phyloP scores from a whole-genome alignment of 2,797 vertebrate genomes.

The Serranus cabrilla region DNA sequence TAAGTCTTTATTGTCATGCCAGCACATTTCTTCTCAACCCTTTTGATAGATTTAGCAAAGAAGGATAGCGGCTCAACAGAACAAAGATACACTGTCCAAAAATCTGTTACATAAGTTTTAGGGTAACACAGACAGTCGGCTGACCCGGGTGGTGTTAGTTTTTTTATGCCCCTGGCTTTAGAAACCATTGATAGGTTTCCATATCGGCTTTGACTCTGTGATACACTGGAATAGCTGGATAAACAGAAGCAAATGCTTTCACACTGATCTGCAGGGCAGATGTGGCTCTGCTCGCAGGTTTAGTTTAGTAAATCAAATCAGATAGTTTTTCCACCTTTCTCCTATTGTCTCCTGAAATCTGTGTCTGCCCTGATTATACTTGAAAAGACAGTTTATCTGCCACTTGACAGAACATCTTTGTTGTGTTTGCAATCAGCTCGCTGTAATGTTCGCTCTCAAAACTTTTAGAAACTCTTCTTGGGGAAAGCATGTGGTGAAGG shows the following conservation, averaged over 20 bases:
- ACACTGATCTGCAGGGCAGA: slow-evolving; percentile 68
- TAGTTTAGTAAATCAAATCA: slow-evolving; percentile 57
- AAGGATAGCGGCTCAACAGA: slow-evolving; percentile 31
- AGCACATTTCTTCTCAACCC: slow-evolving; percentile 63
- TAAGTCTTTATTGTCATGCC: slow-evolving; percentile 67
- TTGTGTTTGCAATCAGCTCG: neutral
- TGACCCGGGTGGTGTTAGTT: slow-evolving; percentile 30
- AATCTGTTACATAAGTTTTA: slow-evolving; percentile 43
- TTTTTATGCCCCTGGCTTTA: slow-evolving; percentile 46
- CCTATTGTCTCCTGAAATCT: slow-evolving; percentile 30
- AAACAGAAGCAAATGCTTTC: slow-evolving; percentile 73
- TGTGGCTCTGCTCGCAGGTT: slow-evolving; percentile 59
- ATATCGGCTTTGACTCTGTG: slow-evolving; percentile 51
- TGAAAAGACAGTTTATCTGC: slow-evolving; percentile 1
- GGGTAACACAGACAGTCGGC: slow-evolving; percentile 29
- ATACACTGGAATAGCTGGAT: slow-evolving; percentile 57
- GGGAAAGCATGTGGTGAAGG: neutral
- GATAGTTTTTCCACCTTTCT: slow-evolving; percentile 48
- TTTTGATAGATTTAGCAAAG: slow-evolving; percentile 62
- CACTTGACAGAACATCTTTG: neutral
- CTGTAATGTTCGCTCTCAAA: neutral
- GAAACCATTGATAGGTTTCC: slow-evolving; percentile 48
- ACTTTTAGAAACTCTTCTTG: neutral
- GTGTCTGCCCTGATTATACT: slow-evolving; percentile 25
- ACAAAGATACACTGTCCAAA: slow-evolving; percentile 47